phyloP scores from a whole-genome alignment of 1,140 invertebrate species.

The Sycophila sp. region DNA sequence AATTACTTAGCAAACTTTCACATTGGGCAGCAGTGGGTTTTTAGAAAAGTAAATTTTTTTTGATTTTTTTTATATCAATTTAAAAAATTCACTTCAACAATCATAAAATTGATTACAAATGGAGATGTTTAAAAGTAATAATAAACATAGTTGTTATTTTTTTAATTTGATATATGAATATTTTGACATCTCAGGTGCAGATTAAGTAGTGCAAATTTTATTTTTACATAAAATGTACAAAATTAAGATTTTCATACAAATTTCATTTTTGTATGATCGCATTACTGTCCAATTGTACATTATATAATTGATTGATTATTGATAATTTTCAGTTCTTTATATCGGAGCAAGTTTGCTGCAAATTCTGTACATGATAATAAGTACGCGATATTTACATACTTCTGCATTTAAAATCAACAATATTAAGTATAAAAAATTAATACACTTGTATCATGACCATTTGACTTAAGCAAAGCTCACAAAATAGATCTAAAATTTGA shows the following conservation, averaged over 20 bases:
- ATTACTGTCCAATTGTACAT: too few relatives aligned
- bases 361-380: slow-evolving; percentile 13
- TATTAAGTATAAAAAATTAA: neutral
- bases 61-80: neutral
- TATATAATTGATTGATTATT: too few relatives aligned
- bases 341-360: neutral
- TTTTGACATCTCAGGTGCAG: neutral
- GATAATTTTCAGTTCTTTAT: neutral
- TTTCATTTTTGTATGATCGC: neutral
- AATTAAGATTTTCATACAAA: slow-evolving; percentile 12
- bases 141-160: neutral
- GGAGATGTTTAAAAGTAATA: slow-evolving; percentile 8
- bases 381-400: slow-evolving; percentile 27
- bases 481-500: slow-evolving; percentile 5
- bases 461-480: slow-evolving; percentile 24
- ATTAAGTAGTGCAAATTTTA: neutral
- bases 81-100: neutral
- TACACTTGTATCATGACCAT: slow-evolving; percentile 32
- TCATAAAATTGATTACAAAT: neutral
- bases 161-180: neutral
- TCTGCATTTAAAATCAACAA: neutral
- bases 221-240: slow-evolving; percentile 34
- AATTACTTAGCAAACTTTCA: neutral
- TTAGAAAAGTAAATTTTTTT: neutral
- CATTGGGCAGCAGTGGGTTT: neutral